Evolutionary conservation across 2,113 vertebrate species (phyloP), one percentile per base, ranked within the genome.

Genomic region (Pimephales promelas): DNA sequence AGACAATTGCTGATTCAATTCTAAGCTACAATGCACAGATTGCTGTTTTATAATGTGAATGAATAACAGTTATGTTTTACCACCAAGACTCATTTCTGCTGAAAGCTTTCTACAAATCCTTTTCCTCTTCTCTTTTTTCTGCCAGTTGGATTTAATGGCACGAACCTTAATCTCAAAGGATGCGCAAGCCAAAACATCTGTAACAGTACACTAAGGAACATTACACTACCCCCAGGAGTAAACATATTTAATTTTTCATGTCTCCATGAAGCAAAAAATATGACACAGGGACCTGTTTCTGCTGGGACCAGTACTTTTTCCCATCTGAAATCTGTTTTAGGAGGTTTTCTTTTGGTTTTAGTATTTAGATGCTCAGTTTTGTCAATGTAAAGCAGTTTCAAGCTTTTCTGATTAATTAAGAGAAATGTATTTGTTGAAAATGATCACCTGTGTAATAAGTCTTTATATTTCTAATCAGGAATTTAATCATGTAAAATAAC

Each of bases 181-280:
- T 75, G 49, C n/a, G 49, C 49, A 1, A 75, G 26, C 28, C 5
- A 10, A 68, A 5, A 22, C 9, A 1, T 61, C 10, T 71, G 68
- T n/a, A 28, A 61, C 24, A 45, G 0, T 10, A 0, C 4, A 11
- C 20, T 24, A 71, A 2, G 9, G 9, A 10, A 22, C 3, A 1
- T 0, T 36, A 2, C 2, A 7, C 28, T n/a, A 14, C 0, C 1
- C 10, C 5, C 28, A 28, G 28, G 28, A 28, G 28, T 28, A 28
- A 5, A 16, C 14, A 0, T 0, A 4, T 49, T 4, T 1, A 0
- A 14, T 49, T 4, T 1, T 31, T 24, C 3, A 18, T 75, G 73
- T 54, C 7, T 5, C n/a, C n/a, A n/a, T 6, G 2, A 9, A 1
- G 2, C 0, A 75, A 3, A 13, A 2, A 26, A 8, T 10, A 16